Evolutionary conservation across 23 tunicate genomes (phyloP), one percentile per base, ranked within the genome.

Genomic region (Clavelina lepadiformis): DNA sequence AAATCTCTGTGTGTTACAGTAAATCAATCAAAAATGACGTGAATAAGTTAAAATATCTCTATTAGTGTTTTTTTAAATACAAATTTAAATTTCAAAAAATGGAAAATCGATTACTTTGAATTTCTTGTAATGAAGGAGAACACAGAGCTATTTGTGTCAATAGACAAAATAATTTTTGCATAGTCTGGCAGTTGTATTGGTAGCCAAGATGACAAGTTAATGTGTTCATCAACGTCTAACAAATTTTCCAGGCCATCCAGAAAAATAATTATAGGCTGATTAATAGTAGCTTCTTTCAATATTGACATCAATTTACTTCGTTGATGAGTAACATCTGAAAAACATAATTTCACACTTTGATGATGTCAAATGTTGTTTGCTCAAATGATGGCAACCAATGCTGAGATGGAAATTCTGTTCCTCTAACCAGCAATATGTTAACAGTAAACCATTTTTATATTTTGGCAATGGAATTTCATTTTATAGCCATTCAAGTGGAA

Each of bases 231-330:
- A 13, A 28, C 25, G 35, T 74, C 80, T 11, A n/a, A 4, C 32
- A 74, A 63, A 25, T 74, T 58, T 62, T 62, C 62, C 5, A 74
- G 3, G 15, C 71, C 71, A 63, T 74, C 80, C 1, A 74, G 25
- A 2, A 74, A n/a, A 31, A 74, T 31, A 8, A 63, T 31, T 11
- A 74, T 63, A 18, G 80, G 80, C 30, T 62, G 62, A 11, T 61
- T 30, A 1, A 0, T 33, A 23, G 70, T 38, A 22, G 80, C 80
- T 2, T 63, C 15, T 6, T 22, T n/a, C 25, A 74, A 47, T 2
- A 74, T 35, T 1, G 45, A 25, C 6, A 35, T 32, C n/a, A 74
- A 38, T 3, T 71, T 67, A 28, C 49, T 74, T 51, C 34, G 49
- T 59, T 56, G 80, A 31, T 34, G 52, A 28, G 31, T 27, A 63